These are phyloP conservation scores for Bombyx mori DNA, from an alignment of 1,140 invertebrate species.

Conservation along the genomic window DNA sequence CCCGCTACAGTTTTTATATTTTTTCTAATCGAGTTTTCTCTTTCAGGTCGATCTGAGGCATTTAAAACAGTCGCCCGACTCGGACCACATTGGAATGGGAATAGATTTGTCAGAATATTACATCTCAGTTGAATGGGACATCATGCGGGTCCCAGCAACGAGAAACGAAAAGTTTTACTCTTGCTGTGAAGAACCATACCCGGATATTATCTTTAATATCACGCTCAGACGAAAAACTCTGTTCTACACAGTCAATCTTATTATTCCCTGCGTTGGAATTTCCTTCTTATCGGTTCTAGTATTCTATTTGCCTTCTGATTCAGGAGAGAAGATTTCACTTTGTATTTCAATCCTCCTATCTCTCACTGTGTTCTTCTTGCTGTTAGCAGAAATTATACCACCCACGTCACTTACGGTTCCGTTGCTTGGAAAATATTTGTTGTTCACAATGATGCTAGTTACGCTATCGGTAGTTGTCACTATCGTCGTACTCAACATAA, in stretches of 20 bases:
- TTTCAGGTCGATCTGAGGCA: conserved; percentile 89
- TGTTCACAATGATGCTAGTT: conserved; percentile 99
- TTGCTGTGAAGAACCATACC: conserved; percentile 92
- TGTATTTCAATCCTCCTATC: conserved; percentile 99
- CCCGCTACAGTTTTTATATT: not conserved
- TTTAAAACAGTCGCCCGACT: conserved; percentile 84
- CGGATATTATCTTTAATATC: conserved; percentile 98
- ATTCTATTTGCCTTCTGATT: conserved; percentile 98
- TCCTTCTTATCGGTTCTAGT: conserved; percentile 98
- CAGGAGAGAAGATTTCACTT: conserved; percentile 97
- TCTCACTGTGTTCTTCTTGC: conserved; percentile 98
- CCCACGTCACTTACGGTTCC: conserved; percentile 99
- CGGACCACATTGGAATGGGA: conserved; percentile 86
- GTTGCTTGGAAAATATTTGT: conserved; percentile 96
- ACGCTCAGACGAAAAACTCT: conserved; percentile 95
- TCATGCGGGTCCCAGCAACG: conserved; percentile 89
- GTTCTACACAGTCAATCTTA: conserved; percentile 97
- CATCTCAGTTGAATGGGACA: conserved; percentile 98
- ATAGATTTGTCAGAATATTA: conserved; percentile 96
- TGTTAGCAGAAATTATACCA: conserved; percentile 98
- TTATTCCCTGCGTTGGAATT: conserved; percentile 96
- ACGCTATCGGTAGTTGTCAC: conserved; percentile 98
- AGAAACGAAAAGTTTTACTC: conserved; percentile 92
- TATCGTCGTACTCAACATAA: conserved; percentile 98
- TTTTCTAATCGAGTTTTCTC: conserved; percentile 16